Base-by-base conservation (phyloP, 2,888 invertebrate species). In the Cryptus viduatorius region DNA sequence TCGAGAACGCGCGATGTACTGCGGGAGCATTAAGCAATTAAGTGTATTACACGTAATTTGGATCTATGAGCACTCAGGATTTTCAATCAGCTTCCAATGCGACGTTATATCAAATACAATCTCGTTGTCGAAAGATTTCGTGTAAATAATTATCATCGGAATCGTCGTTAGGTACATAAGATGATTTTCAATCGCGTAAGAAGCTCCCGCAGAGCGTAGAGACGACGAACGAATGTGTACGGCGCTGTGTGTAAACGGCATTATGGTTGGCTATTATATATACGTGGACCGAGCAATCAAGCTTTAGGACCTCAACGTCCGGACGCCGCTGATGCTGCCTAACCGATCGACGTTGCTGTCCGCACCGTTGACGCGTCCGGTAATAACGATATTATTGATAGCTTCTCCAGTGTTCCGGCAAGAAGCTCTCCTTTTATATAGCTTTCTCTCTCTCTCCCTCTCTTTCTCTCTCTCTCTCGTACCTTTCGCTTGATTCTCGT, bases 331-430 rank as follows among this genome's bases (percentile, higher is more conserved):
- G 81, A 69, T 24, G 46, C 10, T 65, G 16, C 77, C 69, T 81
- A 75, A 84, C 78, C 81, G 84, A 78, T 84, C 84, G 68, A 68
- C 79, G 82, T 82, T 78, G 50, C 69, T 68, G 85, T 77, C 78
- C 69, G 80, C 79, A 61, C 80, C 79, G 82, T 82, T 78, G 85
- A 85, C 85, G 76, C 86, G 85, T 88, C 86, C 82, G 85, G 86
- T 86, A 83, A 86, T 86, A 86, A 86, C 84, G 80, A 82, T 86
- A 85, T 86, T 86, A 86, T 86, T 86, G 85, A 86, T 86, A 84
- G 86, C 85, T 83, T 69, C 53, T 72, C 67, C 69, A 61, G 78
- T 71, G 83, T 86, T 86, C 86, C 86, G 85, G 84, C 85, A 72
- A 59, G 75, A 67, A 72, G 56, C 64, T 64, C 76, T 78, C 78